Evolutionary conservation across 1,140 invertebrate genomes (phyloP).

Genomic region (Dermatophagoides farinae): DNA sequence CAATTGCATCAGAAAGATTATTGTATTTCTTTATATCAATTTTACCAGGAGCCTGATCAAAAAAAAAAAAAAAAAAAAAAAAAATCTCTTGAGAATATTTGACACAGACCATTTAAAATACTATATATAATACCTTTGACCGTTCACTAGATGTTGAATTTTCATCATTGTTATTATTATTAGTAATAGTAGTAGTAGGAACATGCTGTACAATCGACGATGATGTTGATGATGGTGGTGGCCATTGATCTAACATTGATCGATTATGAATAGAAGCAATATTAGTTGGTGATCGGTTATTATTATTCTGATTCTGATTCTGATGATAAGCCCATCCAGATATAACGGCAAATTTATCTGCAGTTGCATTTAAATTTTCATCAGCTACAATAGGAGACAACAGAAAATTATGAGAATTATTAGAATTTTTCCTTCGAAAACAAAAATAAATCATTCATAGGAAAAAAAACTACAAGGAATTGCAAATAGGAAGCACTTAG

Average conservation of each 20-base stretch:
- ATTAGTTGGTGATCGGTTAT: neutral
- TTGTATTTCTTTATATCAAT: slow-evolving; percentile 70
- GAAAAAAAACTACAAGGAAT: neutral
- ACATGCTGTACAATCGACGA: neutral
- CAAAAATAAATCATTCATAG: neutral
- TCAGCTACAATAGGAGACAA: neutral
- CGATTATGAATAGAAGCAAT: neutral
- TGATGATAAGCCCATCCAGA: slow-evolving; percentile 8
- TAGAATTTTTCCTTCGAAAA: neutral
- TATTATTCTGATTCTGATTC: neutral
- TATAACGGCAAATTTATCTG: neutral
- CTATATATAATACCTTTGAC: neutral
- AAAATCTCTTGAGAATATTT: neutral
- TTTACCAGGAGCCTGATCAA: slow-evolving; percentile 36
- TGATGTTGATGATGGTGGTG: neutral
- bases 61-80: slow-evolving; percentile 11
- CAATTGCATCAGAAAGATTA: slow-evolving; percentile 63
- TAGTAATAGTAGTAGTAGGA: neutral
- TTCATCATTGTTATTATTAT: neutral
- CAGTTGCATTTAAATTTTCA: slow-evolving; percentile 5
- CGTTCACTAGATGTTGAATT: neutral
- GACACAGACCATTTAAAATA: neutral
- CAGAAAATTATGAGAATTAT: slow-evolving; percentile 6
- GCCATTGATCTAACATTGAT: neutral
- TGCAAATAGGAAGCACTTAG: neutral